Percentiles rank a stretch among this genome's conserved stretches.
Conservation (phyloP, 1,140 invertebrate species). For the Drosophila tristis region DNA sequence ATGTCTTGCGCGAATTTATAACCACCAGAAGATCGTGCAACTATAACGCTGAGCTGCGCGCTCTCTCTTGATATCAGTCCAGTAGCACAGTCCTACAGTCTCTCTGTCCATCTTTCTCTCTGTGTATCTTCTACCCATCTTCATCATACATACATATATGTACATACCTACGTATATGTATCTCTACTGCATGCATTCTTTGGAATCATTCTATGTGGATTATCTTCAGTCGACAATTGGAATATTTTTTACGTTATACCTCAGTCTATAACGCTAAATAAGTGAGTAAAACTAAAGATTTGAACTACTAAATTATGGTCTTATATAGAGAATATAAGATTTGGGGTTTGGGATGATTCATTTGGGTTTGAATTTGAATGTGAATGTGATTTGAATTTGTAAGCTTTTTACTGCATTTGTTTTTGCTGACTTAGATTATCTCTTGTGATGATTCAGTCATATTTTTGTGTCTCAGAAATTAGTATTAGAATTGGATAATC, state of each 20-base stretch:
- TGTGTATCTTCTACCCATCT: neutral
- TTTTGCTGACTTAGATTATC: too few species aligned
- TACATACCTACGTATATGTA: too few species aligned
- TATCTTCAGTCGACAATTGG: slow-evolving; percentile 42
- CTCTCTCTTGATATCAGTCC: neutral
- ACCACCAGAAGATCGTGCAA: slow-evolving; percentile 44
- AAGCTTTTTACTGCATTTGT: too few species aligned
- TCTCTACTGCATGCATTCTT: slow-evolving; percentile 68
- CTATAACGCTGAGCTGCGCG: slow-evolving; percentile 1
- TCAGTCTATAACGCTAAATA: slow-evolving; percentile 70
- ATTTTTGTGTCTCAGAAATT: too few species aligned
- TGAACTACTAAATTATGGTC: neutral
- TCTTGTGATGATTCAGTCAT: too few species aligned
- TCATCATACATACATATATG: too few species aligned
- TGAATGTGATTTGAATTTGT: neutral
- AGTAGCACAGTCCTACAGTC: neutral
- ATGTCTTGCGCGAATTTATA: slow-evolving; percentile 46
- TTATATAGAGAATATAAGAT: neutral
- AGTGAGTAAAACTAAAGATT: slow-evolving; percentile 43
- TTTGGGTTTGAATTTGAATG: too few species aligned
- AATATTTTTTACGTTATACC: slow-evolving; percentile 78
- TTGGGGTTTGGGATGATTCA: neutral
- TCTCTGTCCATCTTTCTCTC: neutral
- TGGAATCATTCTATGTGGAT: slow-evolving; percentile 70
- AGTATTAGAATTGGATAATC: too few species aligned